phyloP scores from a whole-genome alignment of 1,140 invertebrate species.

The Triops cancriformis region DNA sequence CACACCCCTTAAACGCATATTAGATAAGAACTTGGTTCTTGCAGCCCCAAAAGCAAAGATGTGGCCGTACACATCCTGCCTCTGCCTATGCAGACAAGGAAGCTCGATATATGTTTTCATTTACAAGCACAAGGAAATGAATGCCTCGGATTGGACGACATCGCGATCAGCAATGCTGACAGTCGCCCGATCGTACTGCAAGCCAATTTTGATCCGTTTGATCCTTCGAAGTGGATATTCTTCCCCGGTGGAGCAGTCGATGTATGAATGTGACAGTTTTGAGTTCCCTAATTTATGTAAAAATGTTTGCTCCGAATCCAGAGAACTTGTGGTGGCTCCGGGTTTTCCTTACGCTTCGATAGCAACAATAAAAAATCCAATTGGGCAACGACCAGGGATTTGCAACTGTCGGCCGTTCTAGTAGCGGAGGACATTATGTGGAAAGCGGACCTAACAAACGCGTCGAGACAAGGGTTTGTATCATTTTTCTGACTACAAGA shows the following conservation, averaged over 20 bases:
- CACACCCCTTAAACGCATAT: neutral
- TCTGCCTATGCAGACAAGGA: constrained; percentile 36
- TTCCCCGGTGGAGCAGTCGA: constrained; percentile 38
- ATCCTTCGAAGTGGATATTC: constrained; percentile 40
- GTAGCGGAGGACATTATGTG: constrained; percentile 34
- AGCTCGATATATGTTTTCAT: constrained; percentile 36
- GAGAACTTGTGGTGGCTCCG: constrained; percentile 39
- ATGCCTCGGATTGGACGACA: constrained; percentile 42
- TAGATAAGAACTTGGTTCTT: neutral
- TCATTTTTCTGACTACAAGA: neutral
- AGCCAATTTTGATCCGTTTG: constrained; percentile 42
- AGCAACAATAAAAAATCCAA: constrained; percentile 34
- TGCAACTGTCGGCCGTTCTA: constrained; percentile 34
- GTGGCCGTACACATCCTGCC: constrained; percentile 36
- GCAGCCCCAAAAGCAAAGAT: constrained; percentile 26
- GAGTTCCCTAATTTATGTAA: neutral
- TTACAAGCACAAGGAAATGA: constrained; percentile 32
- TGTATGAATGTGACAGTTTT: neutral
- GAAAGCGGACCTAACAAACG: constrained; percentile 36
- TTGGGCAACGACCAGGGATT: constrained; percentile 37
- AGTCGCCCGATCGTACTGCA: constrained; percentile 35
- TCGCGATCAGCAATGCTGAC: constrained; percentile 38
- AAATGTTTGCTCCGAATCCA: constrained; percentile 33
- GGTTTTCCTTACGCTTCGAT: constrained; percentile 38
- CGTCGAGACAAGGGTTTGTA: constrained; percentile 27